phyloP scores from a whole-genome alignment of 2,797 vertebrate genomes.

The Prionace glauca region DNA sequence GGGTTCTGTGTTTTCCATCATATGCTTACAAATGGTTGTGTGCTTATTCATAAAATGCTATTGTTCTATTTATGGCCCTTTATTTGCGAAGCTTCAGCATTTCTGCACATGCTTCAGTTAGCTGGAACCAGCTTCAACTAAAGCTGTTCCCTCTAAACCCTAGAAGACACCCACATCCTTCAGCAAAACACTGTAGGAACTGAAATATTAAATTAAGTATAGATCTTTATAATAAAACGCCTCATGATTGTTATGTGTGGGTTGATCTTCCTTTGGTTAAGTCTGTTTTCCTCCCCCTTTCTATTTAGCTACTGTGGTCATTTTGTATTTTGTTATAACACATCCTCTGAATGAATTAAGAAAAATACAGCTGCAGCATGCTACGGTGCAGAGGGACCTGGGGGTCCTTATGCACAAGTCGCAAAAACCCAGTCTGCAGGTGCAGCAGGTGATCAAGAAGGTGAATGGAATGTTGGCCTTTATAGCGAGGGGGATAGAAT shows the following conservation, averaged over 20 bases:
- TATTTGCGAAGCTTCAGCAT: neutral
- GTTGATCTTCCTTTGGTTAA: neutral
- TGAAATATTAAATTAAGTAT: neutral
- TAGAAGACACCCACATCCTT: neutral
- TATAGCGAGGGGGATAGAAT: too few relatives aligned
- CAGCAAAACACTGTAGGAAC: neutral
- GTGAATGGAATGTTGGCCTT: too few relatives aligned
- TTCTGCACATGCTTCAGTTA: neutral
- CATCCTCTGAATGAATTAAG: too few relatives aligned
- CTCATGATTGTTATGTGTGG: neutral
- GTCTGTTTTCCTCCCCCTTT: neutral
- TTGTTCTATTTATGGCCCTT: neutral
- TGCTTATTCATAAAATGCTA: neutral
- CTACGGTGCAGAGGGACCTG: too few relatives aligned
- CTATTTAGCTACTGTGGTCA: neutral
- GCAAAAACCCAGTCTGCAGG: too few relatives aligned
- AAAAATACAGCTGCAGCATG: neutral
- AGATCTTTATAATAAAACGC: neutral
- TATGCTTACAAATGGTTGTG: neutral
- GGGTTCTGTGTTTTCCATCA: neutral
- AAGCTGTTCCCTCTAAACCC: neutral
- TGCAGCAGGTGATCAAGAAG: too few relatives aligned
- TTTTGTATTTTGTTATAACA: neutral
- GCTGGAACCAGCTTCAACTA: neutral
- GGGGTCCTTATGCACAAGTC: too few relatives aligned